Percentiles rank a stretch among this genome's conserved stretches.
Evolutionary conservation across 2,113 vertebrate species (phyloP).

Genomic region (Phaetusa simplex): DNA sequence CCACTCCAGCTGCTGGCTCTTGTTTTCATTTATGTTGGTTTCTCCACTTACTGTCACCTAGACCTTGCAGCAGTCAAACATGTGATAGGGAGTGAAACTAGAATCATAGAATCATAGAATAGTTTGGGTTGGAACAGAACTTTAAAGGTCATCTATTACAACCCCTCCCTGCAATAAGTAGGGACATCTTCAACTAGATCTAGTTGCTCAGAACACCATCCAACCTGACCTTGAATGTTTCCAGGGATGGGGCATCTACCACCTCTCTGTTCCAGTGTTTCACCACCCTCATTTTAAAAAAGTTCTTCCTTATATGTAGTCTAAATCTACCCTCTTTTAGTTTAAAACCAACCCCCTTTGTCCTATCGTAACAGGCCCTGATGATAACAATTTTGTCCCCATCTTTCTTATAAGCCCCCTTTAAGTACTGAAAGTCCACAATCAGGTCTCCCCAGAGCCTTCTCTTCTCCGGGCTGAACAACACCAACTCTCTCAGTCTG

Average conservation of each 20-base stretch:
- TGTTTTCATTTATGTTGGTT: neutral
- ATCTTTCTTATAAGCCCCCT: neutral
- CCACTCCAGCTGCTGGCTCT: neutral
- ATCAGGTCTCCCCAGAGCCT: neutral
- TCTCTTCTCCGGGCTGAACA: neutral
- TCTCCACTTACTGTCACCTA: neutral
- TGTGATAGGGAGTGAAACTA: neutral
- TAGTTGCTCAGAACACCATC: neutral
- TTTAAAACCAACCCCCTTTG: neutral
- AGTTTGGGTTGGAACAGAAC: neutral
- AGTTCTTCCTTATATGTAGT: neutral
- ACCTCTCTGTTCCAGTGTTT: neutral
- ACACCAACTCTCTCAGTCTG: neutral
- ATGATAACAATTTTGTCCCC: neutral
- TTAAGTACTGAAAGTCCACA: neutral
- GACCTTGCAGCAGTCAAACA: neutral
- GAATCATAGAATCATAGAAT: neutral
- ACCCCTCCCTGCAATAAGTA: neutral
- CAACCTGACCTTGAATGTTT: neutral
- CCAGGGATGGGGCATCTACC: neutral
- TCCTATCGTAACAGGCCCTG: neutral
- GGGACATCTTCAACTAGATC: neutral
- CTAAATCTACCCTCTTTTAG: neutral
- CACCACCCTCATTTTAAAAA: neutral
- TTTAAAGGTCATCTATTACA: neutral